These are phyloP conservation scores for Drosophila fungiperda DNA, from an alignment of 2,888 invertebrate species.

Conservation along the genomic window DNA sequence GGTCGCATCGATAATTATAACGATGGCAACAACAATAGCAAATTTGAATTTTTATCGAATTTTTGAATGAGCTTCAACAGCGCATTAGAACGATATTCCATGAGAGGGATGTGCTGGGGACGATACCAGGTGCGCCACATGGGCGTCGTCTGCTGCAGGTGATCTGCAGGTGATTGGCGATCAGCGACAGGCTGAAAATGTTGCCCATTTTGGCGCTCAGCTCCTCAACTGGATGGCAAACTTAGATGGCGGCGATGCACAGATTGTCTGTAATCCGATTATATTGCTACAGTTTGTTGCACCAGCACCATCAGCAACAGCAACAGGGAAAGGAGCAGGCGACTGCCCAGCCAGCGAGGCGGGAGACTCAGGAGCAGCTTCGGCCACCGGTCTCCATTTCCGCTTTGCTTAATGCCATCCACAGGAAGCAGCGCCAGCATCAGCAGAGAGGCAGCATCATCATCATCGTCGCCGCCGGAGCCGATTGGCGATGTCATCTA, in stretches of 20 bases:
- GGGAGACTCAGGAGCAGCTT: slow-evolving; percentile 40
- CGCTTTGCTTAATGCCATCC: slow-evolving; percentile 31
- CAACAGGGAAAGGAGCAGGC: neutral
- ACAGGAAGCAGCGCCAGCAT: slow-evolving; percentile 20
- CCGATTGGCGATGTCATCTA: slow-evolving; percentile 56
- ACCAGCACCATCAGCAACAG: neutral
- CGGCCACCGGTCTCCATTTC: slow-evolving; percentile 33
- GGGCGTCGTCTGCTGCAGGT: too few species aligned
- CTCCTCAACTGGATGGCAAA: slow-evolving; percentile 30
- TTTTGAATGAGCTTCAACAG: neutral
- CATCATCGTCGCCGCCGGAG: slow-evolving; percentile 30
- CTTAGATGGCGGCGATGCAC: slow-evolving; percentile 56
- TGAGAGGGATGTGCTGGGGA: neutral
- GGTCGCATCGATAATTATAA: neutral
- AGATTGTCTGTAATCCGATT: slow-evolving; percentile 10
- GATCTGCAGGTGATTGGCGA: neutral
- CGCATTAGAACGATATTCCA: neutral
- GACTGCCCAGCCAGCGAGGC: slow-evolving; percentile 24
- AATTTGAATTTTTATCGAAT: too few species aligned
- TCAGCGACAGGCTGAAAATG: slow-evolving; percentile 38
- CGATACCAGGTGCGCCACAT: neutral
- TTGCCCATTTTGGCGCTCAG: slow-evolving; percentile 36
- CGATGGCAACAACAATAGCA: slow-evolving; percentile 1
- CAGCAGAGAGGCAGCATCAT: neutral
- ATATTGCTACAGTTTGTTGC: slow-evolving; percentile 15